These are phyloP conservation scores for Enteromius treurensis DNA, from an alignment of 2,797 vertebrate genomes.

Conservation along the genomic window DNA sequence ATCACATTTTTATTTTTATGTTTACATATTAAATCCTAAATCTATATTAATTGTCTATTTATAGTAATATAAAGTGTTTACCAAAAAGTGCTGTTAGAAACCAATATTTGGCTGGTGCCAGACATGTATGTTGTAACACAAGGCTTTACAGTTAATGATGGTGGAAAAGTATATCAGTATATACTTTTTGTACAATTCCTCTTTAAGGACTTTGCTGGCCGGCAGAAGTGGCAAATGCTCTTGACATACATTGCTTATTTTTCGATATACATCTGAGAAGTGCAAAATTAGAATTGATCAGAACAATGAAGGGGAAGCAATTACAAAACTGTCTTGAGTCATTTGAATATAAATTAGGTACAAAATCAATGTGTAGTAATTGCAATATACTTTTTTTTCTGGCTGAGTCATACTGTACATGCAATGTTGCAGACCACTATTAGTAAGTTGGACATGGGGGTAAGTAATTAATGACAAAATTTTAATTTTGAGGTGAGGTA, in stretches of 20 bases:
- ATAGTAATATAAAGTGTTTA: too few relatives aligned
- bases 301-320: constrained; percentile 41
- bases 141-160: background rate
- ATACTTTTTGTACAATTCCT: background rate
- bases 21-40: too few relatives aligned
- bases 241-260: constrained; percentile 50
- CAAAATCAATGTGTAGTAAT: constrained; percentile 62
- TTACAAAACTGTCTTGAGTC: constrained; percentile 58
- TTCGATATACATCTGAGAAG: constrained; percentile 56
- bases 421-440: constrained; percentile 21
- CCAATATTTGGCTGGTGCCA: background rate
- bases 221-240: background rate
- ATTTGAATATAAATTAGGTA: constrained; percentile 70
- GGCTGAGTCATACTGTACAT: constrained; percentile 8
- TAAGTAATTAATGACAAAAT: too few relatives aligned
- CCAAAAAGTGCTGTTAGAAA: background rate
- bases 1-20: background rate
- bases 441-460: background rate
- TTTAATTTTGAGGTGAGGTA: too few relatives aligned
- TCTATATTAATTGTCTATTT: too few relatives aligned
- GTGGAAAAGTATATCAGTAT: background rate
- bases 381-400: constrained; percentile 38
- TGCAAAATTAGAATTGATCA: constrained; percentile 64
- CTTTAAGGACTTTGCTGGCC: constrained; percentile 24
- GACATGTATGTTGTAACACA: background rate